These are phyloP conservation scores for Drosophila pseudotakahashii DNA, from an alignment of 2,888 invertebrate species.

Conservation along the genomic window DNA sequence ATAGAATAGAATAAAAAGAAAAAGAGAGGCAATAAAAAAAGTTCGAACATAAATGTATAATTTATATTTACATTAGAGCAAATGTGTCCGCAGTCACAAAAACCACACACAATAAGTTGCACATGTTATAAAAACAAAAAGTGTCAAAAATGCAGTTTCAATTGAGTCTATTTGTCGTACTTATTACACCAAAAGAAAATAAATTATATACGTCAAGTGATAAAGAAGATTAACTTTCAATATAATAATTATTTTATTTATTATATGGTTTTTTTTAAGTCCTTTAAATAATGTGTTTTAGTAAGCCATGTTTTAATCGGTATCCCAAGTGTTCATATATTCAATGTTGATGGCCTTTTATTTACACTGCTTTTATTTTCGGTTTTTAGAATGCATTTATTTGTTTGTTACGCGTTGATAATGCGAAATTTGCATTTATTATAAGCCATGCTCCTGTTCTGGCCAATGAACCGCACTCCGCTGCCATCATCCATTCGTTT, in stretches of 20 bases:
- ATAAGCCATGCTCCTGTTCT: background rate
- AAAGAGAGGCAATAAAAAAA: background rate
- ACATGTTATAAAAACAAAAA: background rate
- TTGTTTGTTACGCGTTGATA: slow-evolving; percentile 13
- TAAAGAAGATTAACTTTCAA: background rate
- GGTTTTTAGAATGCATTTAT: slow-evolving; percentile 11
- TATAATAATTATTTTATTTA: too few species aligned
- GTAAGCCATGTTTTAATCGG: background rate
- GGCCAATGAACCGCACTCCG: slow-evolving; percentile 18
- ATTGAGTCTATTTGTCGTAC: background rate
- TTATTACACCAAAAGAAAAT: background rate
- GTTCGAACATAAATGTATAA: background rate
- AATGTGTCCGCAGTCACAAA: background rate
- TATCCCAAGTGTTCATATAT: too few species aligned
- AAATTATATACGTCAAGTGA: background rate
- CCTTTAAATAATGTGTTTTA: background rate
- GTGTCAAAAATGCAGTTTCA: background rate
- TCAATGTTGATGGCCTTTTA: background rate
- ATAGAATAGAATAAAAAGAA: background rate
- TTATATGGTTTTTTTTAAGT: background rate
- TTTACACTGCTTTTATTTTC: background rate
- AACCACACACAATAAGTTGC: slow-evolving; percentile 4
- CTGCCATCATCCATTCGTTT: slow-evolving; percentile 14
- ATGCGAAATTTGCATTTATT: slow-evolving; percentile 27
- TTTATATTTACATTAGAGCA: slow-evolving; percentile 3